These are phyloP conservation scores for Hyphantria cunea DNA, from an alignment of 1,140 invertebrate species.

Conservation along the genomic window DNA sequence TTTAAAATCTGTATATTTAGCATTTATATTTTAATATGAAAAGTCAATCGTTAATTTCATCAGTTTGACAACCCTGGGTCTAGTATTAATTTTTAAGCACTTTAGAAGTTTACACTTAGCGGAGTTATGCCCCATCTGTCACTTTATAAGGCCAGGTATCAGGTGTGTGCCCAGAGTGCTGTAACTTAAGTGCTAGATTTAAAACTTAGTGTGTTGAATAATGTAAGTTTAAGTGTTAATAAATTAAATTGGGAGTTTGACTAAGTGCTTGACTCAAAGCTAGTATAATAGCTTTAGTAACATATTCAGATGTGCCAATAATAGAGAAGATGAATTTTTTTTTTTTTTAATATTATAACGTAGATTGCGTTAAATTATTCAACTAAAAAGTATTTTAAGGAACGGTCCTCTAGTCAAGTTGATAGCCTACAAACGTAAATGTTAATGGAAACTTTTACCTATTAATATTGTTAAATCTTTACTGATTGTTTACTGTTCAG, in stretches of 20 bases:
- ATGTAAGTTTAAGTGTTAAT: slow-evolving; percentile 24
- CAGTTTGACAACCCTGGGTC: background rate
- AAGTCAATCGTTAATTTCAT: too few relatives aligned
- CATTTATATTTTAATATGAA: too few relatives aligned
- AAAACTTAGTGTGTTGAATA: slow-evolving; percentile 13
- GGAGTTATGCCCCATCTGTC: slow-evolving; percentile 8
- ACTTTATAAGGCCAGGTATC: slow-evolving; percentile 11
- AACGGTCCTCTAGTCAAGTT: too few relatives aligned
- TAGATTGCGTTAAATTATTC: too few relatives aligned
- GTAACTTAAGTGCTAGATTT: slow-evolving; percentile 20
- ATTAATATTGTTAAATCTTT: too few relatives aligned
- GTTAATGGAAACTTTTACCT: too few relatives aligned
- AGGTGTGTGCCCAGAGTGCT: slow-evolving; percentile 14
- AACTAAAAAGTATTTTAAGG: too few relatives aligned
- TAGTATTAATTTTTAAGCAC: slow-evolving; percentile 23
- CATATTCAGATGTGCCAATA: background rate
- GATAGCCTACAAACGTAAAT: too few relatives aligned
- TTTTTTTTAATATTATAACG: too few relatives aligned
- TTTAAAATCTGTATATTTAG: too few relatives aligned
- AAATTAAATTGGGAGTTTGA: slow-evolving; percentile 12
- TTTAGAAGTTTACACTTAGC: slow-evolving; percentile 16
- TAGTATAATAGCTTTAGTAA: background rate
- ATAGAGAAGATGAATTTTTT: too few relatives aligned
- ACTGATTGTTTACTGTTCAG: too few relatives aligned
- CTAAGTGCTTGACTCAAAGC: background rate